phyloP scores from a whole-genome alignment of 2,888 invertebrate species.

The Macrophya annulata region DNA sequence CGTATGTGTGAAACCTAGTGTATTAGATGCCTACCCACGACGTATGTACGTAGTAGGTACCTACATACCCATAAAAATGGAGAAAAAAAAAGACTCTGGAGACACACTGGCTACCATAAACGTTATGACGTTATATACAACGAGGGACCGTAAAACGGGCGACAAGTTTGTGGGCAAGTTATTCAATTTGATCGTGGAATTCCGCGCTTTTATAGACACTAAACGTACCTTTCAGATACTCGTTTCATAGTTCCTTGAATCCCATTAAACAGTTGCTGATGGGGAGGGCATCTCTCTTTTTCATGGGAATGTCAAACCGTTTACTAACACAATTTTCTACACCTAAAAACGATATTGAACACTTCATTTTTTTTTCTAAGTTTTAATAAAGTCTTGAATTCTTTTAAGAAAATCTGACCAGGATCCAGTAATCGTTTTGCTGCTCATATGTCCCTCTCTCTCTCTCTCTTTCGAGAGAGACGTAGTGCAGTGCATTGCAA shows the following conservation, averaged over 20 bases:
- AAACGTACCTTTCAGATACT: slow-evolving; percentile 58
- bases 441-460: background rate
- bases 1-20: slow-evolving; percentile 31
- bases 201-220: slow-evolving; percentile 64
- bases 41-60: background rate
- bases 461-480: background rate
- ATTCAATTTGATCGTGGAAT: slow-evolving; percentile 61
- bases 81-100: background rate
- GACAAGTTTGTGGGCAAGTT: slow-evolving; percentile 59
- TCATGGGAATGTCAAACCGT: slow-evolving; percentile 12
- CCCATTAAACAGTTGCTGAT: slow-evolving; percentile 24
- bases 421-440: background rate
- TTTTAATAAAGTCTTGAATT: background rate
- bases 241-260: slow-evolving; percentile 52
- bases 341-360: slow-evolving; percentile 14
- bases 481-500: background rate
- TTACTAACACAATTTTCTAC: background rate
- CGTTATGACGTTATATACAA: slow-evolving; percentile 55
- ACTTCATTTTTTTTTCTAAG: background rate
- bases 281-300: background rate
- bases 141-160: slow-evolving; percentile 59
- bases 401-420: background rate
- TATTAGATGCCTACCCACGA: slow-evolving; percentile 16
- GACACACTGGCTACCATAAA: slow-evolving; percentile 46
- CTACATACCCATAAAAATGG: background rate